A percentile compares a stretch with the other conserved stretches of the same genome.
These are phyloP conservation scores for Notarius lentiginosus DNA, from an alignment of 2,113 vertebrate species.

Conservation along the genomic window DNA sequence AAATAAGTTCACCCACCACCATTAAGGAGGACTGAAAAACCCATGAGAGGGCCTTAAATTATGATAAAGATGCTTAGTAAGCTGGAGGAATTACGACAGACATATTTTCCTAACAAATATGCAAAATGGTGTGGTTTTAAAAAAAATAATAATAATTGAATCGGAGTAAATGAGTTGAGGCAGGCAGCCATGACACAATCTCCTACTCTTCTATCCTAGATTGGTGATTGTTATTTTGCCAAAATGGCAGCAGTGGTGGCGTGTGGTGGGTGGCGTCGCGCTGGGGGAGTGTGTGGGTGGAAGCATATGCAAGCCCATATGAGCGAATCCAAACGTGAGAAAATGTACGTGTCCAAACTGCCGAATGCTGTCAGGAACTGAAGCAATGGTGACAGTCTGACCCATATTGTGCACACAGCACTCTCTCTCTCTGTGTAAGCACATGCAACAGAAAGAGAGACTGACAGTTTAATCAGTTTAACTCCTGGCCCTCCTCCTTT, in stretches of 20 bases:
- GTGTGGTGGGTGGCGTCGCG: constrained; percentile 23
- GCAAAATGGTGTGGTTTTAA: background rate
- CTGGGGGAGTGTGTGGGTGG: constrained; percentile 43
- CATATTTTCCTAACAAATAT: background rate
- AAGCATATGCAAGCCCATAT: constrained; percentile 46
- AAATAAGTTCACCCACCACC: background rate
- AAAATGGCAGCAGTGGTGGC: constrained; percentile 22
- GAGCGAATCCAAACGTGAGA: constrained; percentile 22
- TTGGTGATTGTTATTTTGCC: background rate
- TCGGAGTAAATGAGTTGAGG: background rate
- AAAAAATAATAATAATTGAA: background rate
- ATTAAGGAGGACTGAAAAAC: background rate
- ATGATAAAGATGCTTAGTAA: background rate
- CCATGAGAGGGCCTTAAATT: background rate
- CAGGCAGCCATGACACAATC: constrained; percentile 21
- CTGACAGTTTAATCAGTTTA: constrained; percentile 3
- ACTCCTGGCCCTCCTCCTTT: background rate
- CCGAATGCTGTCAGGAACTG: background rate
- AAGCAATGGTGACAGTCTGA: constrained; percentile 37
- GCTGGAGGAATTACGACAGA: background rate
- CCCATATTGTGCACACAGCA: constrained; percentile 13
- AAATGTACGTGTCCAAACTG: constrained; percentile 26
- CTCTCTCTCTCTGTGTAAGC: background rate
- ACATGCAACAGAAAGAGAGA: background rate
- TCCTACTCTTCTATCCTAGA: background rate